These are phyloP conservation scores for Aricia artaxerxes DNA, from an alignment of 2,888 invertebrate species.

Conservation along the genomic window DNA sequence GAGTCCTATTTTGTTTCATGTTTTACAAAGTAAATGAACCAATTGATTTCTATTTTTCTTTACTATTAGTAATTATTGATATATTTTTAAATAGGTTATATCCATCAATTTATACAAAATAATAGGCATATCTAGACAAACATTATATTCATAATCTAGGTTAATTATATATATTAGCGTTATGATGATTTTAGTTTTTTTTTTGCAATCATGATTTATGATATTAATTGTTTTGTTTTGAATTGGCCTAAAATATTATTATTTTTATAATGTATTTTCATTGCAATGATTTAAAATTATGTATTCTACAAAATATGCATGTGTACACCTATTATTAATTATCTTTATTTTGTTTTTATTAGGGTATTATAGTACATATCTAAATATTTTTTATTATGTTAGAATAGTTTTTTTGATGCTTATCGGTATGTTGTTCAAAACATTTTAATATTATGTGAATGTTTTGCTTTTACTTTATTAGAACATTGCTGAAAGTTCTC, in stretches of 20 bases:
- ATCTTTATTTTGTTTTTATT: constrained; percentile 1
- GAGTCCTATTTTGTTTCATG: not conserved
- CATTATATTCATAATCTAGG: constrained; percentile 1
- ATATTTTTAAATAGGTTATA: not conserved
- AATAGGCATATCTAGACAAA: constrained; percentile 14
- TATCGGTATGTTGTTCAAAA: constrained; percentile 26
- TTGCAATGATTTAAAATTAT: constrained; percentile 26
- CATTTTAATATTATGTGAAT: constrained; percentile 16
- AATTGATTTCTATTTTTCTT: not conserved
- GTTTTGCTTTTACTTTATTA: not conserved
- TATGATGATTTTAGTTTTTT: constrained; percentile 14
- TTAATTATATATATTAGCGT: constrained; percentile 17
- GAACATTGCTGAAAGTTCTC: not conserved
- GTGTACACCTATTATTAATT: constrained; percentile 2
- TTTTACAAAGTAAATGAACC: not conserved
- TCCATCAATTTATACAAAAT: not conserved
- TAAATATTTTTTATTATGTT: constrained; percentile 31
- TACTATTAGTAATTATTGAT: not conserved
- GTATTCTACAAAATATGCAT: not conserved
- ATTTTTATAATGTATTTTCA: constrained; percentile 28
- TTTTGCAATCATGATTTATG: constrained; percentile 28
- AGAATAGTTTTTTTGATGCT: constrained; percentile 22
- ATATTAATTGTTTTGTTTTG: constrained; percentile 19
- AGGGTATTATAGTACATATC: constrained; percentile 16
- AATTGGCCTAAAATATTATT: constrained; percentile 21